These are phyloP conservation scores for Xiphophorus hellerii DNA, from an alignment of 2,113 vertebrate genomes.

Conservation along the genomic window DNA sequence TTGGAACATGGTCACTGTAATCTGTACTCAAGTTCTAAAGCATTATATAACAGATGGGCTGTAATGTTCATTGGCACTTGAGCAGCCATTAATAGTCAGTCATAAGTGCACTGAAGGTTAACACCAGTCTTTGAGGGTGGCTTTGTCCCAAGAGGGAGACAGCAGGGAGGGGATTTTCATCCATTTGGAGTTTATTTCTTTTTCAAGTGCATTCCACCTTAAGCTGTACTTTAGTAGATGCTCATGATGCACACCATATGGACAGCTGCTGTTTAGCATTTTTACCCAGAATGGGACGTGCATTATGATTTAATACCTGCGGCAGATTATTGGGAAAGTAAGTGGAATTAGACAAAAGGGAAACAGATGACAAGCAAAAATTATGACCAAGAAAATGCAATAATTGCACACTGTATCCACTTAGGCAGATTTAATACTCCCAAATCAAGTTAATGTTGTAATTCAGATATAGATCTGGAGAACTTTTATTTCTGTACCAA, in stretches of 20 bases:
- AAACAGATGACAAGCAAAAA: neutral
- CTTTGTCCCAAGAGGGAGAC: constrained; percentile 41
- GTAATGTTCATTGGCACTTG: constrained; percentile 62
- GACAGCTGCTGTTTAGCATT: constrained; percentile 10
- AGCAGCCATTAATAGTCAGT: constrained; percentile 60
- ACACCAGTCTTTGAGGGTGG: constrained; percentile 59
- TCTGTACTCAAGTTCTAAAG: constrained; percentile 50
- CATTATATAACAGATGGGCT: constrained; percentile 66
- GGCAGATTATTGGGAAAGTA: constrained; percentile 2
- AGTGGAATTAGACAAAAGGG: neutral
- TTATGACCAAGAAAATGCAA: constrained; percentile 7
- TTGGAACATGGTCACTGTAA: constrained; percentile 63
- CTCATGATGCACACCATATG: constrained; percentile 48
- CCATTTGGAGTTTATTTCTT: constrained; percentile 52
- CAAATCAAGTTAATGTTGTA: neutral
- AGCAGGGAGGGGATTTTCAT: constrained; percentile 41
- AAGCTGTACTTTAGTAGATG: constrained; percentile 26
- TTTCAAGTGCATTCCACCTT: constrained; percentile 39
- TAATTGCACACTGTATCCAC: neutral
- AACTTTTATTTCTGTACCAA: no score
- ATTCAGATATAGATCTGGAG: no score
- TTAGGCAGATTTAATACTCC: neutral
- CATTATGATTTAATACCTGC: constrained; percentile 20
- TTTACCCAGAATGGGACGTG: constrained; percentile 28
- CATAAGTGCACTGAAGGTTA: constrained; percentile 66